phyloP scores from a whole-genome alignment of 2,888 invertebrate genomes.

The Phortica magna region DNA sequence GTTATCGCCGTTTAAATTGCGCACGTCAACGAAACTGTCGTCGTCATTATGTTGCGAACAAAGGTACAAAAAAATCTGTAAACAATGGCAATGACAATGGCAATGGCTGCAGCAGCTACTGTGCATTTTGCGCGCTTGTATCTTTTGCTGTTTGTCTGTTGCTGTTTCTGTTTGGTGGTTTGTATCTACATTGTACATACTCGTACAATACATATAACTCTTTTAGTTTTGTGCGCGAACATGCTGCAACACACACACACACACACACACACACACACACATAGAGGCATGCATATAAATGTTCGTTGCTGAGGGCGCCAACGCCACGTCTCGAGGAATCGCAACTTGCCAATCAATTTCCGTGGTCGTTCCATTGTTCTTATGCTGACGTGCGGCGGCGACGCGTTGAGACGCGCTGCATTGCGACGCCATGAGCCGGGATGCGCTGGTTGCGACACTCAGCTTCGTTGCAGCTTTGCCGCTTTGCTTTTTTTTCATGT shows the following conservation, averaged over 20 bases:
- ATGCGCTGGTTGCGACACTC: neutral
- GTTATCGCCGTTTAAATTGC: conserved; percentile 66
- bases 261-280: too few relatives aligned
- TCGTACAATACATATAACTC: neutral
- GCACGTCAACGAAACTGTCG: conserved; percentile 65
- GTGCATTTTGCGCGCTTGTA: conserved; percentile 9
- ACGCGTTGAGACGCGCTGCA: conserved; percentile 28
- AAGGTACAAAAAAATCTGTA: conserved; percentile 24
- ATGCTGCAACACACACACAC: conserved; percentile 23
- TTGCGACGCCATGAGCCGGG: neutral
- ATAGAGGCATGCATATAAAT: too few relatives aligned
- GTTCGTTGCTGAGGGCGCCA: conserved; percentile 38
- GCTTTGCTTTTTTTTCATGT: conserved; percentile 3
- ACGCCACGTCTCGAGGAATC: conserved; percentile 42
- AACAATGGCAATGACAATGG: conserved; percentile 25
- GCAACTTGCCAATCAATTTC: conserved; percentile 62
- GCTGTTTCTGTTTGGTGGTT: neutral
- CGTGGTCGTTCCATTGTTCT: conserved; percentile 60
- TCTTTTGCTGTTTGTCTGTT: conserved; percentile 11
- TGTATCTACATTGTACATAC: too few relatives aligned
- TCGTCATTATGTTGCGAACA: conserved; percentile 47
- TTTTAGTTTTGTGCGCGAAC: neutral
- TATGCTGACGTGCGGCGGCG: conserved; percentile 58
- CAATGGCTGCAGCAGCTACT: conserved; percentile 23
- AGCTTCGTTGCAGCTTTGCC: neutral